phyloP scores from a whole-genome alignment of 1,140 invertebrate genomes.

The Drosophila hydei region DNA sequence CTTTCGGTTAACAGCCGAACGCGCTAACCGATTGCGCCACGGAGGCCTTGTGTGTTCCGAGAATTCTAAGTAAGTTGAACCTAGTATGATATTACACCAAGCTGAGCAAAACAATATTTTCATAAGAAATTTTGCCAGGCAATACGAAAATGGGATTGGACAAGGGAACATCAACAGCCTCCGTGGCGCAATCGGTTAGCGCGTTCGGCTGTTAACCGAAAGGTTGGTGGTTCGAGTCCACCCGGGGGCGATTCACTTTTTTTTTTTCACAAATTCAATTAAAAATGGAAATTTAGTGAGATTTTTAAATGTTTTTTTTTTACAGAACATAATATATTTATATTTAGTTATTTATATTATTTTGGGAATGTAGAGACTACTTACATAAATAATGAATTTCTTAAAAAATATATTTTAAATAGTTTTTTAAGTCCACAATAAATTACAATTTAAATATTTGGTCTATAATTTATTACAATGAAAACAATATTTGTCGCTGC shows the following conservation, averaged over 20 bases:
- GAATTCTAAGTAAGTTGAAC: background rate
- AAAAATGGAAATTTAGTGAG: no score
- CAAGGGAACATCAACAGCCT: conserved; percentile 83
- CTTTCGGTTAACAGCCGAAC: conserved; percentile 96
- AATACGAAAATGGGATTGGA: conserved; percentile 4
- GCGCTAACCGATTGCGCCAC: conserved; percentile 93
- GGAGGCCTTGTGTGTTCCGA: conserved; percentile 86
- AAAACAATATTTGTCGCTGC: conserved; percentile 37
- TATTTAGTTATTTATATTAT: no score
- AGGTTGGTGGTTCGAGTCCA: conserved; percentile 95
- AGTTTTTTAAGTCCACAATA: no score
- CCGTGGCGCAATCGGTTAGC: conserved; percentile 93
- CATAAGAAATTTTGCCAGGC: conserved; percentile 6
- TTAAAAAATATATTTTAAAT: no score
- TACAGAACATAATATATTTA: no score
- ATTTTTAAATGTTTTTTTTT: no score
- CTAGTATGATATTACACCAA: background rate
- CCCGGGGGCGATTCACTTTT: conserved; percentile 85
- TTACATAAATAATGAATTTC: no score
- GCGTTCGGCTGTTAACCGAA: conserved; percentile 93
- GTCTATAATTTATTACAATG: conserved; percentile 5
- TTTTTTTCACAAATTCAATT: no score
- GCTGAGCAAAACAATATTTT: conserved; percentile 12
- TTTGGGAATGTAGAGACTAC: no score
- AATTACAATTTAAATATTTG: background rate